A percentile compares a stretch with the other conserved stretches of the same genome.
phyloP scores from a whole-genome alignment of 2,888 invertebrate genomes.

The Drosophila neotestacea region DNA sequence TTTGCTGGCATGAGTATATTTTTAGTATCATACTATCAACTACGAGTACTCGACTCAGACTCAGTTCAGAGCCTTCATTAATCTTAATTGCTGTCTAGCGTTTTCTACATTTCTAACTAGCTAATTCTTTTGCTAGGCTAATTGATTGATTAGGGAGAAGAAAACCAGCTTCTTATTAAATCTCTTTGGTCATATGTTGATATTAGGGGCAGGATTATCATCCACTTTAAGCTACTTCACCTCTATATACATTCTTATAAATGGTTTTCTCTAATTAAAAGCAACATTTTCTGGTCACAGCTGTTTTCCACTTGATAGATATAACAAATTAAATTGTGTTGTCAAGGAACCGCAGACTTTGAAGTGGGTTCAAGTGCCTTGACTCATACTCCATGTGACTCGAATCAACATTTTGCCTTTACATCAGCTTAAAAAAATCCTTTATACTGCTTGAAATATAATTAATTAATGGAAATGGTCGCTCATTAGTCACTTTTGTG shows the following conservation, averaged over 20 bases:
- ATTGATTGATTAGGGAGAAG: slow-evolving; percentile 36
- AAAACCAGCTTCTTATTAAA: slow-evolving; percentile 17
- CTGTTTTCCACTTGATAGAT: slow-evolving; percentile 20
- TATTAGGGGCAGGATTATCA: slow-evolving; percentile 1
- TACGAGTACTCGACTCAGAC: neutral
- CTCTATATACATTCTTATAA: neutral
- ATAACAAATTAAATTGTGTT: slow-evolving; percentile 29
- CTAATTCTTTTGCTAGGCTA: slow-evolving; percentile 12
- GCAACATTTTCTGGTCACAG: slow-evolving; percentile 20
- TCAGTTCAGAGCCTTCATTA: slow-evolving; percentile 25
- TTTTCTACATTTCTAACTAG: slow-evolving; percentile 5
- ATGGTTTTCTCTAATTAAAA: slow-evolving; percentile 24
- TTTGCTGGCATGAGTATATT: slow-evolving; percentile 1
- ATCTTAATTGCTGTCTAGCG: slow-evolving; percentile 41
- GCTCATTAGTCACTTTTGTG: neutral
- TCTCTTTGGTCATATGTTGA: slow-evolving; percentile 2
- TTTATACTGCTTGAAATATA: neutral
- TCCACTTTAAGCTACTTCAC: neutral
- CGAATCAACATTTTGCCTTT: slow-evolving; percentile 1
- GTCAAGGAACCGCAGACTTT: slow-evolving; percentile 29
- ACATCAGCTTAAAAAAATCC: neutral
- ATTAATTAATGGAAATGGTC: neutral
- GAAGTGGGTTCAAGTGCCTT: slow-evolving; percentile 26
- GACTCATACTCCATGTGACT: neutral
- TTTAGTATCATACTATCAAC: neutral